These are phyloP conservation scores for Pogonomyrmex barbatus DNA, from an alignment of 1,140 invertebrate genomes.

Conservation along the genomic window DNA sequence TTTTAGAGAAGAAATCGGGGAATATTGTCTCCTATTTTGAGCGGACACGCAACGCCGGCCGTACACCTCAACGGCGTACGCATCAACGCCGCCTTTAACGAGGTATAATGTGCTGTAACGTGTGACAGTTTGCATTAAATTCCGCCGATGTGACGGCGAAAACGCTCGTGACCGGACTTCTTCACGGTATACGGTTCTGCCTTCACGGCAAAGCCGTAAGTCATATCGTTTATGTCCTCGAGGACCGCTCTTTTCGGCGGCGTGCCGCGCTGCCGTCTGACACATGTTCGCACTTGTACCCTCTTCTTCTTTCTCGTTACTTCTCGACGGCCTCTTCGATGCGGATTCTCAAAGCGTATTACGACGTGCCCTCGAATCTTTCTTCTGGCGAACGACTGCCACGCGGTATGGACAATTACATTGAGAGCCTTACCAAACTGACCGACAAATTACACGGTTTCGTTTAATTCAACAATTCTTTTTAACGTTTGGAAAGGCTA, in stretches of 20 bases:
- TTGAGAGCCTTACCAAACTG: background rate
- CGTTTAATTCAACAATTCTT: constrained; percentile 10
- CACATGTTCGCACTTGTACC: constrained; percentile 50
- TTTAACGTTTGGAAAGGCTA: constrained; percentile 20
- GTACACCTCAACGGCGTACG: constrained; percentile 8
- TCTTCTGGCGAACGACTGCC: background rate
- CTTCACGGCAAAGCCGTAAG: constrained; percentile 22
- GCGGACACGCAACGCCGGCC: constrained; percentile 14
- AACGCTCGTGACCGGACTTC: constrained; percentile 30
- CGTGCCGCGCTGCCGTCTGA: constrained; percentile 9
- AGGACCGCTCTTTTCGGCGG: constrained; percentile 43
- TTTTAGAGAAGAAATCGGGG: background rate
- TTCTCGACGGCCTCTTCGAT: background rate
- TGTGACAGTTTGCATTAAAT: constrained; percentile 56
- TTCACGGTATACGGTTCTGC: constrained; percentile 3
- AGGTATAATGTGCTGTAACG: constrained; percentile 55
- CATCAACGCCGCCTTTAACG: constrained; percentile 49
- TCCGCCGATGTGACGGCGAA: constrained; percentile 42
- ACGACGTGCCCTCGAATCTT: constrained; percentile 17
- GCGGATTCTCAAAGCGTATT: constrained; percentile 8
- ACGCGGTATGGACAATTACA: background rate
- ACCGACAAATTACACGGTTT: constrained; percentile 39
- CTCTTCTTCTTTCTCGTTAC: constrained; percentile 16
- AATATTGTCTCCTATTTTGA: constrained; percentile 50
- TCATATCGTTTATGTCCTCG: constrained; percentile 46